Evolutionary conservation across 2,797 vertebrate species (phyloP).

Genomic region (Amblyraja radiata): DNA sequence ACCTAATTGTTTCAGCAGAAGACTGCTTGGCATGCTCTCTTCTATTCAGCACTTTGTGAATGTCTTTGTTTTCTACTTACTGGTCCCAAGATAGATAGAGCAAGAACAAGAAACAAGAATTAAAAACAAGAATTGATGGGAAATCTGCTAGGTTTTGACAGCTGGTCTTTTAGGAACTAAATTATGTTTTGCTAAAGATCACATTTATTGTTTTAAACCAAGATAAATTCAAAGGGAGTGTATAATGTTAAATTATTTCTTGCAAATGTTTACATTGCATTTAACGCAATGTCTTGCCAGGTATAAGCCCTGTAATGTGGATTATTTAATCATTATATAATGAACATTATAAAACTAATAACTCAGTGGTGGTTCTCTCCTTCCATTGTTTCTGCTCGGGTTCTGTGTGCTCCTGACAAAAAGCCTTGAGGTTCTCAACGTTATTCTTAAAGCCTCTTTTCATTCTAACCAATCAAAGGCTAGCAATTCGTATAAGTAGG

Average conservation of each 20-base stretch:
- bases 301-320: background rate
- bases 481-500: too few relatives aligned
- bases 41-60: background rate
- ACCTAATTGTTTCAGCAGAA: background rate
- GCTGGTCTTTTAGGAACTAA: constrained; percentile 33
- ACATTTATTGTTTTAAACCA: background rate
- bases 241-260: background rate
- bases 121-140: background rate
- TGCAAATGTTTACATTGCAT: background rate
- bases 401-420: too few relatives aligned
- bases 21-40: background rate
- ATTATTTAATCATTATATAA: background rate
- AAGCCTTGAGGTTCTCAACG: too few relatives aligned
- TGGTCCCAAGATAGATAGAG: constrained; percentile 15
- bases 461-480: too few relatives aligned
- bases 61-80: background rate
- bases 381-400: too few relatives aligned
- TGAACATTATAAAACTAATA: too few relatives aligned
- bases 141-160: constrained; percentile 27
- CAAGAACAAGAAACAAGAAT: too few relatives aligned
- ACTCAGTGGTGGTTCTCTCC: too few relatives aligned
- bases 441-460: too few relatives aligned
- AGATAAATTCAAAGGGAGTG: background rate
- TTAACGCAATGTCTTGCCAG: background rate
- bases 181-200: background rate